Percentiles rank a stretch among this genome's conserved stretches.
Evolutionary conservation across 2,888 invertebrate species (phyloP).

Genomic region (Morpho helenor): DNA sequence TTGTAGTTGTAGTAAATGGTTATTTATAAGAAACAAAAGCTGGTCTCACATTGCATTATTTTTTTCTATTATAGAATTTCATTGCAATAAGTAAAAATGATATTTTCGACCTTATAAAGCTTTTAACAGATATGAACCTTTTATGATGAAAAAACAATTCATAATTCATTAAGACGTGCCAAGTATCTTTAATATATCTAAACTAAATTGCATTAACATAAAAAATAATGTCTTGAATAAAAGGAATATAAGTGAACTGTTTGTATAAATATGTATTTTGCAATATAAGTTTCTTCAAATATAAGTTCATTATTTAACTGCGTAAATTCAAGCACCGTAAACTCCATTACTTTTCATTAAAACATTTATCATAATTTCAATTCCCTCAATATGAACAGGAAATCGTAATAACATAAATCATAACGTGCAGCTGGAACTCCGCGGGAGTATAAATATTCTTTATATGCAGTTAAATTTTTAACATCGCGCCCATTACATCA

Average conservation of each 20-base stretch:
- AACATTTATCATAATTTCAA: constrained; percentile 50
- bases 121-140: too few relatives aligned
- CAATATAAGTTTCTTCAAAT: not conserved
- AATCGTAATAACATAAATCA: constrained; percentile 71
- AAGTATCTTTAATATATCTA: not conserved
- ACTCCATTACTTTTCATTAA: constrained; percentile 53
- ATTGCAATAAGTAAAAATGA: too few relatives aligned
- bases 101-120: too few relatives aligned
- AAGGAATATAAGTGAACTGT: not conserved
- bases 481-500: constrained; percentile 60
- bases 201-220: constrained; percentile 9
- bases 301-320: not conserved
- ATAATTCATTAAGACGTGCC: too few relatives aligned
- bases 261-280: not conserved
- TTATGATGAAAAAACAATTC: too few relatives aligned
- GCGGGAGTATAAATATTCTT: constrained; percentile 71
- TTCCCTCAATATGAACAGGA: constrained; percentile 52
- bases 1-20: too few relatives aligned
- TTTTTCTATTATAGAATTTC: too few relatives aligned
- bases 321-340: not conserved
- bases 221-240: not conserved
- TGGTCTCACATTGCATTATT: too few relatives aligned
- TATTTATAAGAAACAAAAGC: too few relatives aligned
- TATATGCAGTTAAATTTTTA: constrained; percentile 75
- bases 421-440: constrained; percentile 67